A percentile compares a stretch with the other conserved stretches of the same genome.
Evolutionary conservation across 2,797 vertebrate species (phyloP).

Genomic region (Ispidina picta): DNA sequence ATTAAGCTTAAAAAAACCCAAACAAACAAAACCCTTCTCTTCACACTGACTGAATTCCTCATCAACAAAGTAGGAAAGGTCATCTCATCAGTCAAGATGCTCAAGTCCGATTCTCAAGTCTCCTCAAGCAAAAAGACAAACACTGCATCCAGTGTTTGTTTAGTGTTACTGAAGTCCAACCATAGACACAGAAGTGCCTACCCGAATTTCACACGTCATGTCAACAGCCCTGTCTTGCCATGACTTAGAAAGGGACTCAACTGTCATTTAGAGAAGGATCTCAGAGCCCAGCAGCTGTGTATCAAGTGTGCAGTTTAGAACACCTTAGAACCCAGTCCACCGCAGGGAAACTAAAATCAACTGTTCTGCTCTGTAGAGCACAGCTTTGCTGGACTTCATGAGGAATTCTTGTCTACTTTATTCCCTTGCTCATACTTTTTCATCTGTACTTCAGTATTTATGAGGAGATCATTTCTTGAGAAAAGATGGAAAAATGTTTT

Average conservation of each 20-base stretch:
- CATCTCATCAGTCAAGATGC: not conserved
- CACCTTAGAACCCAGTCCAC: not conserved
- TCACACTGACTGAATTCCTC: not conserved
- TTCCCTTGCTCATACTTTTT: not conserved
- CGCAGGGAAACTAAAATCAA: not conserved
- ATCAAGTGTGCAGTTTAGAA: not conserved
- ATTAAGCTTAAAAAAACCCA: not conserved
- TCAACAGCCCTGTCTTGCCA: not conserved
- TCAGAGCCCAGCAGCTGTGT: not conserved
- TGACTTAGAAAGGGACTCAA: not conserved
- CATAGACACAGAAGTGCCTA: not conserved
- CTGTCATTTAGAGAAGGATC: not conserved
- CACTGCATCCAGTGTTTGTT: not conserved
- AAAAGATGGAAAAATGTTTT: not conserved
- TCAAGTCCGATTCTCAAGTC: not conserved
- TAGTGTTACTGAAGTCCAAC: not conserved
- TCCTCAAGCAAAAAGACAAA: not conserved
- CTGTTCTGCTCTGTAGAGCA: not conserved
- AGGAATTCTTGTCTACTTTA: not conserved
- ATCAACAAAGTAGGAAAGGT: not conserved
- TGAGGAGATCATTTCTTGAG: not conserved
- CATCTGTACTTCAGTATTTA: not conserved
- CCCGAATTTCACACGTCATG: fast-evolving
- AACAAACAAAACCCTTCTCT: not conserved
- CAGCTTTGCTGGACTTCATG: not conserved